Conservation (phyloP, 2,797 vertebrate species). For the Lophotriccus pileatus region DNA sequence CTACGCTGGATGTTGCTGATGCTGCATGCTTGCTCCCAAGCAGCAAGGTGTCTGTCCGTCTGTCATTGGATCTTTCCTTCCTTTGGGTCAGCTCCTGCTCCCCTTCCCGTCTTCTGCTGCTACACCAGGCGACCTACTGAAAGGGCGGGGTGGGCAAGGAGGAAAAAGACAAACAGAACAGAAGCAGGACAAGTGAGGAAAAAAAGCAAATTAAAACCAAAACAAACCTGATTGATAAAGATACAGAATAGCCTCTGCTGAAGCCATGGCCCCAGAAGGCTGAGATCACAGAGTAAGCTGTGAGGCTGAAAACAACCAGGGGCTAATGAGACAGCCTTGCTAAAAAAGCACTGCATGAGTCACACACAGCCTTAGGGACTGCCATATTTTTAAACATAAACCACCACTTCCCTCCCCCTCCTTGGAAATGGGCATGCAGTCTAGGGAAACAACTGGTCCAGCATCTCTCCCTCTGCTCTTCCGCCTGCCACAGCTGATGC, state of each 20-base stretch:
- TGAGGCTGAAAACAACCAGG: constrained; percentile 1
- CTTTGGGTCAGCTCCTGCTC: constrained; percentile 72
- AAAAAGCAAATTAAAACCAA: constrained; percentile 9
- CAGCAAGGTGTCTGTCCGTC: background rate
- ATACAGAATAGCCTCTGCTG: background rate
- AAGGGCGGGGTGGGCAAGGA: background rate
- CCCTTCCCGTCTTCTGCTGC: constrained; percentile 65
- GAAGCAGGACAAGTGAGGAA: background rate
- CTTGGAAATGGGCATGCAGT: background rate
- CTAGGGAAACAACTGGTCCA: background rate
- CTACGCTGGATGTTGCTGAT: constrained; percentile 54
- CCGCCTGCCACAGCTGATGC: background rate
- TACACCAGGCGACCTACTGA: constrained; percentile 92
- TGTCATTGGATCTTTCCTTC: constrained; percentile 37
- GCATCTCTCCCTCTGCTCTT: background rate
- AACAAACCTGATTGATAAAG: background rate
- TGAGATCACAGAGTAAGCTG: background rate
- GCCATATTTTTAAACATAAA: constrained; percentile 26
- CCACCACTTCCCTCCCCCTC: background rate
- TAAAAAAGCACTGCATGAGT: constrained; percentile 18
- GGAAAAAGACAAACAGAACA: background rate
- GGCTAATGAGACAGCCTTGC: background rate
- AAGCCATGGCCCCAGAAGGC: background rate
- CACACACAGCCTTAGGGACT: background rate
- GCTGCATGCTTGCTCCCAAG: constrained; percentile 19